Evolutionary conservation across 2,797 vertebrate species (phyloP).

Genomic region (Catharus ustulatus): DNA sequence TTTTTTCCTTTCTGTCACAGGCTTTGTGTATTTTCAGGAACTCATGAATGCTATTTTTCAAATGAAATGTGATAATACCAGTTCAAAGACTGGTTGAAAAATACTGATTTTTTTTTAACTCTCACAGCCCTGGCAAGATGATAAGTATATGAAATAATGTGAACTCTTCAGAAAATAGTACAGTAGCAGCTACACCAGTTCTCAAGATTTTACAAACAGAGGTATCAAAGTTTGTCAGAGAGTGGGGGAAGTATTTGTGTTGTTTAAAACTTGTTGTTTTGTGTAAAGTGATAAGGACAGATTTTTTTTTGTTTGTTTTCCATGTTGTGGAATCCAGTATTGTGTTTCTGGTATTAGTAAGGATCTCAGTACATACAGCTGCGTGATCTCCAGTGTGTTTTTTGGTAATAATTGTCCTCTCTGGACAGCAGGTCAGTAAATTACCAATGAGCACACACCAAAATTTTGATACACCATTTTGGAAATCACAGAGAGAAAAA

Average conservation of each 20-base stretch:
- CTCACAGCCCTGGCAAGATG: neutral
- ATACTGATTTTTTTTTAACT: neutral
- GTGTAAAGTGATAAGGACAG: neutral
- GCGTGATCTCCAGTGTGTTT: neutral
- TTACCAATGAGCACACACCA: neutral
- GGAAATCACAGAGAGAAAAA: neutral
- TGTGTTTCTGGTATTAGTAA: neutral
- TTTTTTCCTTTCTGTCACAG: neutral
- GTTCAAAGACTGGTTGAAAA: neutral
- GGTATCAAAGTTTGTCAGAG: neutral
- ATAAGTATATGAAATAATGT: neutral
- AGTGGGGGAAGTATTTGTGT: neutral
- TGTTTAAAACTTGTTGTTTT: neutral
- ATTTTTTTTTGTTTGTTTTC: neutral
- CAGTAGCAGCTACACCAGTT: neutral
- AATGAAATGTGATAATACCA: neutral
- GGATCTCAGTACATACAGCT: neutral
- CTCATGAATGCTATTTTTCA: neutral
- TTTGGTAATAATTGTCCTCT: neutral
- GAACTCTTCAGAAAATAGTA: neutral
- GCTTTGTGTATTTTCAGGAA: neutral
- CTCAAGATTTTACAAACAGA: neutral
- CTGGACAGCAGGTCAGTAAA: neutral
- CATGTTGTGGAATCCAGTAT: neutral
- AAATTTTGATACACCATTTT: neutral